These are phyloP conservation scores for Helleia helle DNA, from an alignment of 2,888 invertebrate species.

Conservation along the genomic window DNA sequence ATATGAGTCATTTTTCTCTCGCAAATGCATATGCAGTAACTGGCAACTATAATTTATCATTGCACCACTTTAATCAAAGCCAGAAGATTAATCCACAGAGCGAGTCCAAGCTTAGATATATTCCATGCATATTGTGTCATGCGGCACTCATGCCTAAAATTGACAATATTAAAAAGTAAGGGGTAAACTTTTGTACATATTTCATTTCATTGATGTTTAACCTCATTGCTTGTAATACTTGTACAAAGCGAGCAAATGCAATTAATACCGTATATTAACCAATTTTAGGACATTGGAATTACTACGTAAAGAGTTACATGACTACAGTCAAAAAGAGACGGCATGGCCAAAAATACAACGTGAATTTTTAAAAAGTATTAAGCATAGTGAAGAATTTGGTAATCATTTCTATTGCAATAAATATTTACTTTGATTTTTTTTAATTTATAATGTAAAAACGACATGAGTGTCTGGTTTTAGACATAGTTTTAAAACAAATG, in stretches of 20 bases:
- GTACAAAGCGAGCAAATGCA: background rate
- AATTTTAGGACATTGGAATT: slow-evolving; percentile 37
- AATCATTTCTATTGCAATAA: slow-evolving; percentile 16
- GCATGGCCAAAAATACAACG: slow-evolving; percentile 47
- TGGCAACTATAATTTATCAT: slow-evolving; percentile 81
- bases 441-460: too few species aligned
- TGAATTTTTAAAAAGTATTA: slow-evolving; percentile 48
- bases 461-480: too few species aligned
- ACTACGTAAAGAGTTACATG: slow-evolving; percentile 35
- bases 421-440: too few species aligned
- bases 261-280: background rate
- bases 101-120: slow-evolving; percentile 75
- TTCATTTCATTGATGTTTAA: background rate
- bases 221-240: background rate
- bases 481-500: too few species aligned
- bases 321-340: slow-evolving; percentile 35
- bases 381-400: slow-evolving; percentile 47
- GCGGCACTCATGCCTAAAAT: slow-evolving; percentile 54
- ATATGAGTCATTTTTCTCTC: slow-evolving; percentile 78
- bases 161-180: slow-evolving; percentile 78
- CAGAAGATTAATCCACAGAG: slow-evolving; percentile 77
- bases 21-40: slow-evolving; percentile 82
- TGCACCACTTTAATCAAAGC: slow-evolving; percentile 74
- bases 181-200: slow-evolving; percentile 18
- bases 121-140: slow-evolving; percentile 80